A percentile compares a stretch with the other conserved stretches of the same genome.
Conservation (phyloP, 1,140 invertebrate species). For the Trichomalopsis sarcophagae region DNA sequence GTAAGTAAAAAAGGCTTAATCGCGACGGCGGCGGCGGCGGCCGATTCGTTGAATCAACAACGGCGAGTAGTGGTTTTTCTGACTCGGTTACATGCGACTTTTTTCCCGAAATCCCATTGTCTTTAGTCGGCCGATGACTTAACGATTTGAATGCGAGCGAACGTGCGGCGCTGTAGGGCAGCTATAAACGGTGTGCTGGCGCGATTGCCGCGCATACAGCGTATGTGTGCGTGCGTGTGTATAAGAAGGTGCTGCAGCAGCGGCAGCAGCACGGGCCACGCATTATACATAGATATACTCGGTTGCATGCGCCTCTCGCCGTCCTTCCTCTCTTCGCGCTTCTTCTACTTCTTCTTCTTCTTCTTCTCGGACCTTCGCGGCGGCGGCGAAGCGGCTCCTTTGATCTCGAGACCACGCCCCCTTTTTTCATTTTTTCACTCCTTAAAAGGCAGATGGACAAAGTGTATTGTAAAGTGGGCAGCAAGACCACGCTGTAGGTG, state of each 20-base stretch:
- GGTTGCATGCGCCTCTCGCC: conserved; percentile 22
- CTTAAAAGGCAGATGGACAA: conserved; percentile 76
- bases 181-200: conserved; percentile 22
- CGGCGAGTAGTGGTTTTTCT: neutral
- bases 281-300: conserved; percentile 9
- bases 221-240: neutral
- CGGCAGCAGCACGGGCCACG: neutral
- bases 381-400: conserved; percentile 71
- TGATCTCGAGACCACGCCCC: conserved; percentile 73
- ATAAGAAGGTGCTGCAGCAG: neutral
- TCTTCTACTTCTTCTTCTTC: neutral
- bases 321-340: conserved; percentile 48
- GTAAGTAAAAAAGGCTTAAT: conserved; percentile 18
- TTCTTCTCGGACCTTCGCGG: conserved; percentile 57
- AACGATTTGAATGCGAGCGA: conserved; percentile 36
- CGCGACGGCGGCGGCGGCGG: neutral
- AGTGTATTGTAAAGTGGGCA: conserved; percentile 77
- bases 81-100: neutral
- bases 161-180: neutral
- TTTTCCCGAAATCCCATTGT: conserved; percentile 34
- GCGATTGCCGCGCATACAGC: neutral
- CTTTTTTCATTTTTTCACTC: conserved; percentile 76
- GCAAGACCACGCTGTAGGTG: conserved; percentile 73
- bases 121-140: conserved; percentile 40
- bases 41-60: conserved; percentile 32